Evolutionary conservation across 2,888 invertebrate genomes (phyloP), one percentile per base, ranked within the genome.

Genomic region (Synanthedon formicaeformis): DNA sequence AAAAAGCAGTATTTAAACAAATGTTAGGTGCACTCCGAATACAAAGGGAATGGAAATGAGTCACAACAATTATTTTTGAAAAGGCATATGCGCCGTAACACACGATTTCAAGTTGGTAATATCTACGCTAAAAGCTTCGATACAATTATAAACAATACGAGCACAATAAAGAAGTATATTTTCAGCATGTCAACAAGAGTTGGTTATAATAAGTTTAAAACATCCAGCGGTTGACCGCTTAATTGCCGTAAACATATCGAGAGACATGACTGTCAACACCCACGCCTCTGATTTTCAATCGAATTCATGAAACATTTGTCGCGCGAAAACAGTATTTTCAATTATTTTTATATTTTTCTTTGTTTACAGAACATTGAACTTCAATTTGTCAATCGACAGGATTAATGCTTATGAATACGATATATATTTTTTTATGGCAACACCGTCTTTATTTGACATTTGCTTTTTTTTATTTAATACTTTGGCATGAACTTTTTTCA

Each of bases 131-230:
- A 45, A 45, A 45, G 45, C 45, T 45, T 45, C 45, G 45, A 6
- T 45, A 14, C 14, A 45, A 45, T 45, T 45, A 45, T 34, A 45
- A 45, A 45, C 45, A 45, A 45, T n/a, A 45, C 61, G 56, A 57
- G 55, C 51, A 60, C 54, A 59, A 64, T 67, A 66, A 67, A 69
- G 57, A 63, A 60, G 61, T 62, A 55, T 61, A 68, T 64, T 66
- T 66, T 67, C 71, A 64, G 72, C 66, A 60, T 53, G 48, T 49
- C 50, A 61, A 63, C 55, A 67, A 69, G 65, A 65, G 65, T 63
- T 57, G 60, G 61, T 48, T 66, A 67, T 73, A 75, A 77, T 76
- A 75, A 75, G 74, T 73, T 71, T 73, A 76, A 73, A 73, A 73
- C 75, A 73, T 63, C 70, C 60, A 34, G 65, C 64, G 68, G 64